Base-by-base conservation (phyloP, 1,140 invertebrate genomes). In the Marisa cornuarietis region DNA sequence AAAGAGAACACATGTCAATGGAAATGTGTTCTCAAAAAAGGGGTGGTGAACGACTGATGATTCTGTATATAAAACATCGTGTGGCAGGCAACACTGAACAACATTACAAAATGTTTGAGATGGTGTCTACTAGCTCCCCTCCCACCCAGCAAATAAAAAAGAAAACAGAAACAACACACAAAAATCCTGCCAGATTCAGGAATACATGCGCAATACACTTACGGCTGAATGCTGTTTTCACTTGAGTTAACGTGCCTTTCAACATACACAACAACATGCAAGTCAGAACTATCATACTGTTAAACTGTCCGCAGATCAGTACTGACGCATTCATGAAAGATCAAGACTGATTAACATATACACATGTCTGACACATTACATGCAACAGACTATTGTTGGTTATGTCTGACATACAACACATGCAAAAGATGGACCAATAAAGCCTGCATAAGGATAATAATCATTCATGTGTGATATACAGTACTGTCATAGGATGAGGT, bases 191-290 rank as follows among this genome's bases (percentile, higher is more conserved):
- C 22, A 68, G n/a, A 68, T n/a, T n/a, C 26, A 31, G 11, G 26
- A 24, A 22, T 68, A 68, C 65, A 68, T 24, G 65, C 65, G 1
- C 22, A 13, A 68, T 68, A 68, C 65, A 77, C 76, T 77, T 77
- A 77, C 76, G 65, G 42, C 65, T 26, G 76, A 22, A 68, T 63
- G 24, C 76, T 77, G 76, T 68, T 63, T 42, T 24, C 42, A 20
- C 26, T 22, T 51, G 65, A 69, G 76, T 77, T 77, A 77, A 65
- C 68, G 54, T 51, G 74, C 74, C 74, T 76, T 76, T n/a, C 65
- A 69, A 77, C 63, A 77, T 58, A 58, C 54, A 42, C 61, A 77
- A n/a, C 62, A 69, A 77, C 31, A 77, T 54, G 74, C 74, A 49
- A 7, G 8, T 24, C 18, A 62, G 13, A 75, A 49, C 69, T 42